Evolutionary conservation across 2,888 invertebrate genomes (phyloP).

Genomic region (Phytoseiulus persimilis): DNA sequence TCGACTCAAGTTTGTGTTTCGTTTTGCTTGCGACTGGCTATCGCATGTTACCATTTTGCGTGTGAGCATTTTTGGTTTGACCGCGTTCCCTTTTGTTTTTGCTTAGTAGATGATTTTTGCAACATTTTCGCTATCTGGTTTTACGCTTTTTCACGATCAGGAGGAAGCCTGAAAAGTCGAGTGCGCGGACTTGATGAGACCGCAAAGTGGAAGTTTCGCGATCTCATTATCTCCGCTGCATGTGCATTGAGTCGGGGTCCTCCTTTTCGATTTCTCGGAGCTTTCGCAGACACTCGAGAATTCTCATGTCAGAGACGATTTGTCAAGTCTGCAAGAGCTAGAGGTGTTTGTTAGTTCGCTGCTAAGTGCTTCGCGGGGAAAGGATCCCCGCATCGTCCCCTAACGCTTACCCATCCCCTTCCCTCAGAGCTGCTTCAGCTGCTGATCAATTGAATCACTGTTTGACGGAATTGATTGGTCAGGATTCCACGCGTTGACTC

Average conservation of each 20-base stretch:
- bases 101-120: neutral
- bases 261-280: neutral
- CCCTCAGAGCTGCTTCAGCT: neutral
- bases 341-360: neutral
- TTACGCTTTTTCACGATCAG: neutral
- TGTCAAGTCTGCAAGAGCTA: neutral
- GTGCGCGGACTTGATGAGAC: neutral
- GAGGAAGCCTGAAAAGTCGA: neutral
- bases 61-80: constrained; percentile 5
- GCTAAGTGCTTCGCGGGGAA: neutral
- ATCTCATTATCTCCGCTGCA: neutral
- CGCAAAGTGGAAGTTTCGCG: neutral
- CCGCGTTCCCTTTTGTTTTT: neutral
- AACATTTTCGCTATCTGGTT: neutral
- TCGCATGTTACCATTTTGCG: neutral
- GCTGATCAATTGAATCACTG: neutral
- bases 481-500: neutral
- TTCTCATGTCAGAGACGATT: neutral
- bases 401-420: neutral
- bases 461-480: neutral
- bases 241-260: neutral
- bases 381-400: neutral
- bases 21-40: constrained; percentile 5
- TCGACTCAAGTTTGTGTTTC: neutral
- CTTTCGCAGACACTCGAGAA: neutral